A percentile compares a stretch with the other conserved stretches of the same genome.
phyloP scores from a whole-genome alignment of 64 coral and sea anemone genomes.

The Platygyra sinensis region DNA sequence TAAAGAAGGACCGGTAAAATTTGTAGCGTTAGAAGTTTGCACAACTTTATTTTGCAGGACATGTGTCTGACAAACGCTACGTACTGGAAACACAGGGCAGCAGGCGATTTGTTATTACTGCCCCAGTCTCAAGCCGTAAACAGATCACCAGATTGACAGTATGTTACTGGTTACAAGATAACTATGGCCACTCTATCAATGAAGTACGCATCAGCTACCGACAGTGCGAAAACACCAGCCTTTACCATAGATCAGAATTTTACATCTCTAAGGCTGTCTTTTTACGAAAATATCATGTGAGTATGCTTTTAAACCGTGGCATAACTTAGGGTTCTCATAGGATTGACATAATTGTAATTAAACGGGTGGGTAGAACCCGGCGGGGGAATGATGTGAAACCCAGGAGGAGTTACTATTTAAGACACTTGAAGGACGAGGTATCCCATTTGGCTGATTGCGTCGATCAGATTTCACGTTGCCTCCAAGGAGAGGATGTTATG shows the following conservation, averaged over 20 bases:
- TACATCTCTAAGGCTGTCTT: not conserved
- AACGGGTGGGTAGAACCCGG: no score
- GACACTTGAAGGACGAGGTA: no score
- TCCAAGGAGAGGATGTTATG: no score
- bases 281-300: not conserved
- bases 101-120: not conserved
- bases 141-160: not conserved
- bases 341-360: no score
- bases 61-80: not conserved
- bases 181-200: not conserved
- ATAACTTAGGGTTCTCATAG: not conserved
- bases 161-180: slow-evolving; percentile 20
- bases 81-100: not conserved
- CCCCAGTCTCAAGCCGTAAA: not conserved
- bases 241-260: not conserved
- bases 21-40: not conserved
- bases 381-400: no score
- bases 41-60: not conserved
- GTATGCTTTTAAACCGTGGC: not conserved
- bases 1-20: not conserved
- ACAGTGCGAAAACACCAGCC: not conserved
- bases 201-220: not conserved
- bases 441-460: no score
- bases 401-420: no score
- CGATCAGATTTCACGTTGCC: no score